Conservation (phyloP, 1,140 invertebrate species). For the Orchestia grillus region DNA sequence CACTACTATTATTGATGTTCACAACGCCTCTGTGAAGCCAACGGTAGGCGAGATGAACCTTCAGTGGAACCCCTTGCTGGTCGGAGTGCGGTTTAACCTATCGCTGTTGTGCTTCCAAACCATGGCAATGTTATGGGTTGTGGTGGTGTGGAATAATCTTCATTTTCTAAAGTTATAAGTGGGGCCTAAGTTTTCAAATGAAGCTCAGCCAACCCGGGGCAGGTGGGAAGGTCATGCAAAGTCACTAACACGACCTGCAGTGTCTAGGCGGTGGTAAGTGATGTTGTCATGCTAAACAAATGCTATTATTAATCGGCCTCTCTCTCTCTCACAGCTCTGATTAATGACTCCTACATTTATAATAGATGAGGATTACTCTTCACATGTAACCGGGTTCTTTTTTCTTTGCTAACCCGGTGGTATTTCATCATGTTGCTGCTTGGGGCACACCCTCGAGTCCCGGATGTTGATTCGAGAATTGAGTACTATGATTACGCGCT, state of each 20-base stretch:
- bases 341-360: background rate
- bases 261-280: background rate
- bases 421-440: background rate
- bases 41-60: background rate
- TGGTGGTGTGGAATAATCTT: background rate
- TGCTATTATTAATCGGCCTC: background rate
- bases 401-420: background rate
- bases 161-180: background rate
- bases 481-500: background rate
- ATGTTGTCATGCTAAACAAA: background rate
- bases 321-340: background rate
- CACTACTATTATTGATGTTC: conserved; percentile 51
- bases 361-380: background rate
- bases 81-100: background rate
- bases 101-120: background rate
- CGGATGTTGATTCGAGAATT: too few species aligned
- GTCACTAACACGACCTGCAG: background rate
- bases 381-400: background rate
- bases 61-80: background rate
- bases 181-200: background rate
- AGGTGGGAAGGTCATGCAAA: background rate
- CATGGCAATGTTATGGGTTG: background rate
- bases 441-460: background rate
- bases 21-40: conserved; percentile 46
- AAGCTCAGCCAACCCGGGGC: background rate